These are phyloP conservation scores for Tetragonisca angustula DNA, from an alignment of 2,888 invertebrate genomes.

Conservation along the genomic window DNA sequence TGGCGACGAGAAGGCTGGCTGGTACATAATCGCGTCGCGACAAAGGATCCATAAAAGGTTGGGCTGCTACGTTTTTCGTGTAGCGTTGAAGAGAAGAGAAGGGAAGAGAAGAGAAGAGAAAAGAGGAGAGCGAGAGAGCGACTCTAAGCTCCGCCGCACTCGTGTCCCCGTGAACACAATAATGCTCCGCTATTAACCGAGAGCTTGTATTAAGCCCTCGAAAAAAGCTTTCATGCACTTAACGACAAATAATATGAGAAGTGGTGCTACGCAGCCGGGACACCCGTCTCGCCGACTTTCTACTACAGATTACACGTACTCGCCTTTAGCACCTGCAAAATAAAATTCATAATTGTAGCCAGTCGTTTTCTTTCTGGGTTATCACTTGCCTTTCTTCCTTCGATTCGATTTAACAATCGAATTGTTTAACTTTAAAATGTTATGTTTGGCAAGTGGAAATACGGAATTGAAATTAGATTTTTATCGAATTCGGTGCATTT, in stretches of 20 bases:
- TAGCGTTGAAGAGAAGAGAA: conserved; percentile 56
- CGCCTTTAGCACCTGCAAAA: neutral
- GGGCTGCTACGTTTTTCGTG: conserved; percentile 61
- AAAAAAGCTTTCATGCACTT: conserved; percentile 82
- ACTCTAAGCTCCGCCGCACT: conserved; percentile 60
- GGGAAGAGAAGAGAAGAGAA: conserved; percentile 25
- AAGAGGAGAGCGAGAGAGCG: conserved; percentile 39
- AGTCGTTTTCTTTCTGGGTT: neutral
- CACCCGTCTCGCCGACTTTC: conserved; percentile 49
- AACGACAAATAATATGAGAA: conserved; percentile 76
- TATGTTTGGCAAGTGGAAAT: neutral
- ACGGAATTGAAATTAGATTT: neutral
- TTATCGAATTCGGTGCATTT: neutral
- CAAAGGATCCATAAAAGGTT: conserved; percentile 72
- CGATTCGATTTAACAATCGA: neutral
- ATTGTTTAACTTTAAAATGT: neutral
- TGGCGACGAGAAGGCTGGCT: conserved; percentile 48
- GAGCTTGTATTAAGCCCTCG: conserved; percentile 79
- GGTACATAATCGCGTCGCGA: conserved; percentile 66
- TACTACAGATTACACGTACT: conserved; percentile 23
- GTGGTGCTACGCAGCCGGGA: conserved; percentile 56
- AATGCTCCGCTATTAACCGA: conserved; percentile 74
- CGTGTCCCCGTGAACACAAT: conserved; percentile 69
- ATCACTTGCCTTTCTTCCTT: neutral
- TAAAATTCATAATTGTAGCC: conserved; percentile 13